These are phyloP conservation scores for Chascanopsetta lugubris DNA, from an alignment of 2,113 vertebrate species.

Conservation along the genomic window DNA sequence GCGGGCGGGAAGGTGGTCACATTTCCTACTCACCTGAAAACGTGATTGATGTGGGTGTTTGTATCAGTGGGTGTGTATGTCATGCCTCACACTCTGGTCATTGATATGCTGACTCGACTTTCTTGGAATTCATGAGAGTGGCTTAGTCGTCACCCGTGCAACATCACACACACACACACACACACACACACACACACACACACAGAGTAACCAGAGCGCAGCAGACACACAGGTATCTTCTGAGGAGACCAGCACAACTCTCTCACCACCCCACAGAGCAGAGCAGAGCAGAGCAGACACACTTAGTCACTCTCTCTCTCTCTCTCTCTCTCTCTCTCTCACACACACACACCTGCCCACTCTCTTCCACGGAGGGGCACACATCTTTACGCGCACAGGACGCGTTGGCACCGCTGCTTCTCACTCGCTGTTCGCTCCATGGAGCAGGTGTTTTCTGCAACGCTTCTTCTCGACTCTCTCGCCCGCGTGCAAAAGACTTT, in stretches of 20 bases:
- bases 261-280: not conserved
- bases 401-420: conserved; percentile 26
- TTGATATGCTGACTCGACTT: conserved; percentile 59
- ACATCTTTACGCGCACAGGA: conserved; percentile 30
- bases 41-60: conserved; percentile 76
- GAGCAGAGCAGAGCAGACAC: conserved; percentile 10
- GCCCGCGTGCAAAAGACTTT: conserved; percentile 50
- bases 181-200: too few species aligned
- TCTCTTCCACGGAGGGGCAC: conserved; percentile 1
- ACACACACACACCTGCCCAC: conserved; percentile 16
- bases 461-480: conserved; percentile 43
- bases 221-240: conserved; percentile 45
- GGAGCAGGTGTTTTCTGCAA: conserved; percentile 52
- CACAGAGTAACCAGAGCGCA: conserved; percentile 33
- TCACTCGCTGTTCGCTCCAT: conserved; percentile 44
- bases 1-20: conserved; percentile 67
- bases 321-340: too few species aligned
- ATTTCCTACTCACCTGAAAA: conserved; percentile 77
- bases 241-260: conserved; percentile 20
- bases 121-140: conserved; percentile 63
- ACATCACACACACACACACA: too few species aligned
- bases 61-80: conserved; percentile 72
- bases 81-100: conserved; percentile 47
- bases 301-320: not conserved
- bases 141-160: conserved; percentile 52